phyloP scores from a whole-genome alignment of 2,113 vertebrate genomes.

The Vidua macroura region DNA sequence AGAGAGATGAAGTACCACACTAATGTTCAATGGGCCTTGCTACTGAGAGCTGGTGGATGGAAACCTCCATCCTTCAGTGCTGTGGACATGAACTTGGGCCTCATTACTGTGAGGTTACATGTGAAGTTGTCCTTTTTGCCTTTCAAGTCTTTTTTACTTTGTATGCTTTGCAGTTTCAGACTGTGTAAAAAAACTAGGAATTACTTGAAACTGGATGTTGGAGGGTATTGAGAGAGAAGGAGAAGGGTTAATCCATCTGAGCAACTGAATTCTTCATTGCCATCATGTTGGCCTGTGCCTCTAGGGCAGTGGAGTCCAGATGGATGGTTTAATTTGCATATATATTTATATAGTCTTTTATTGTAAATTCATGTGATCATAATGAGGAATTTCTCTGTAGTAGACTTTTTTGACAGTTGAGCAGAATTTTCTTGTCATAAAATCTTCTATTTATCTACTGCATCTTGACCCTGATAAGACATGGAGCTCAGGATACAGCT shows the following conservation, averaged over 20 bases:
- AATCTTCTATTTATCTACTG: background rate
- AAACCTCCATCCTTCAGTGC: background rate
- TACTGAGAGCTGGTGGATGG: background rate
- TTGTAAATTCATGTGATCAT: background rate
- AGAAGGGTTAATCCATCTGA: slow-evolving; percentile 11
- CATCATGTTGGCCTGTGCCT: background rate
- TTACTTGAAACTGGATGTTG: background rate
- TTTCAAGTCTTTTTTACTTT: background rate
- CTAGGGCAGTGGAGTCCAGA: background rate
- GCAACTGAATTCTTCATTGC: background rate
- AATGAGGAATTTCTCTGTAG: background rate
- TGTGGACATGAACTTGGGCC: background rate
- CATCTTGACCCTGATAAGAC: background rate
- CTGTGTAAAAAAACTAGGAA: background rate
- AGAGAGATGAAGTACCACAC: slow-evolving; percentile 5
- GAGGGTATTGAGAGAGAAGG: background rate
- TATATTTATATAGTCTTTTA: slow-evolving; percentile 13
- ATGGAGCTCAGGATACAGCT: background rate
- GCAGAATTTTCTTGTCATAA: slow-evolving; percentile 3
- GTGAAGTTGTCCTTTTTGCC: background rate
- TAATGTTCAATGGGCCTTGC: slow-evolving; percentile 42
- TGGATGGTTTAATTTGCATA: slow-evolving; percentile 29
- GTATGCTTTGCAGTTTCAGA: background rate
- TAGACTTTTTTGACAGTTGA: background rate
- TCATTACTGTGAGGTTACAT: background rate